These are phyloP conservation scores for Penelope pileata DNA, from an alignment of 2,113 vertebrate species.

Conservation along the genomic window DNA sequence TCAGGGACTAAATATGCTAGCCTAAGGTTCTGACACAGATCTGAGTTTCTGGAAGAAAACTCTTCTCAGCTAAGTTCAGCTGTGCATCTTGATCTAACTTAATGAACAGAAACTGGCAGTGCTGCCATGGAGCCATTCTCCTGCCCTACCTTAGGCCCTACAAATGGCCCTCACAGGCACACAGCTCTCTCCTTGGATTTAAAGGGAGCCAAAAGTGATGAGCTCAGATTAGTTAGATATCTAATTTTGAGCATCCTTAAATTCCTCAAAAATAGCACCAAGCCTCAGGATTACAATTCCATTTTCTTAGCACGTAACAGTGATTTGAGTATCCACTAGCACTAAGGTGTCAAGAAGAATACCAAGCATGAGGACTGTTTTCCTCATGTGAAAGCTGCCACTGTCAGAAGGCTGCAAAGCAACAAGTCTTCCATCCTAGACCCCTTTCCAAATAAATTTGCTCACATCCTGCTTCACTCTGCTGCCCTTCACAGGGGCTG, in stretches of 20 bases:
- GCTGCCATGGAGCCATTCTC: accelerated
- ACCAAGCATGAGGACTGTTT: accelerated
- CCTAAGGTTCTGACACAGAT: neutral
- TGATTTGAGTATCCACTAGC: neutral
- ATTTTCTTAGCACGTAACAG: neutral
- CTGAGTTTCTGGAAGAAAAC: neutral
- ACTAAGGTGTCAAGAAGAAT: neutral
- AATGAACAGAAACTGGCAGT: neutral
- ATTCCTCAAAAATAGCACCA: neutral
- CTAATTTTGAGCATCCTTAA: neutral
- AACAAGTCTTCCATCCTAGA: neutral
- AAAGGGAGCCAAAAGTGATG: neutral
- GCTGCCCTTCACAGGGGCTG: neutral
- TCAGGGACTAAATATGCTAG: neutral
- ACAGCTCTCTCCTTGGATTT: neutral
- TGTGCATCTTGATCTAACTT: neutral
- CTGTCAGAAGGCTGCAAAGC: neutral
- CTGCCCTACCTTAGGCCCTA: neutral
- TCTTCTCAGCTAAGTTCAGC: neutral
- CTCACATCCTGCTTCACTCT: neutral
- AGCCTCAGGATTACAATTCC: neutral
- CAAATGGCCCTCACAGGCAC: neutral
- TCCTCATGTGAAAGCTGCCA: neutral
- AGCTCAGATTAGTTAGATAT: neutral
- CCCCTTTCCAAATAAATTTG: neutral